phyloP scores from a whole-genome alignment of 1,140 invertebrate species.

The Polypedilum pembai region DNA sequence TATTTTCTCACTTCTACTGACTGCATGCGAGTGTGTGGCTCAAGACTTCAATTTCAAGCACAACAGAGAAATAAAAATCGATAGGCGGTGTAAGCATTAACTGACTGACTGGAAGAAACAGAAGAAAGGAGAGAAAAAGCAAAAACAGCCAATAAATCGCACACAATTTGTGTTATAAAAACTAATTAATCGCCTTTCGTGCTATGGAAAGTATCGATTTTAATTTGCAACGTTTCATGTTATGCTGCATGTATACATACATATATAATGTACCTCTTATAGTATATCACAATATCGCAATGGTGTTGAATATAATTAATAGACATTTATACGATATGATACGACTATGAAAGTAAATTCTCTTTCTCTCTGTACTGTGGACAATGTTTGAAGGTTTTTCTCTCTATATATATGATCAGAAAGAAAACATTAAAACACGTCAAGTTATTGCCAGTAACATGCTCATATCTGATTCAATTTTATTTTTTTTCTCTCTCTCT shows the following conservation, averaged over 20 bases:
- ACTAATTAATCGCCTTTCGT: conserved; percentile 27
- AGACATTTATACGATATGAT: conserved; percentile 6
- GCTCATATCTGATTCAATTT: conserved; percentile 6
- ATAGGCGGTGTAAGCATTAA: background rate
- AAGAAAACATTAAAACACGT: background rate
- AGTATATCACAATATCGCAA: conserved; percentile 12
- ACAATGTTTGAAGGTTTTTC: background rate
- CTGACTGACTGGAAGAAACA: background rate
- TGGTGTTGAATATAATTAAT: conserved; percentile 19
- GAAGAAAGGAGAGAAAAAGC: background rate
- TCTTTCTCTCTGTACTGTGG: background rate
- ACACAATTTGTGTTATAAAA: conserved; percentile 27
- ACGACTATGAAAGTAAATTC: background rate
- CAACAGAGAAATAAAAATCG: background rate
- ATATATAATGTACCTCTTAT: too few relatives aligned
- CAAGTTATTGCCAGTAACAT: conserved; percentile 8
- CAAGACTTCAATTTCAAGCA: conserved; percentile 3
- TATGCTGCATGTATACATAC: conserved; percentile 2
- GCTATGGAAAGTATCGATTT: conserved; percentile 26
- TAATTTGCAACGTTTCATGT: conserved; percentile 24
- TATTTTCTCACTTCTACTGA: conserved; percentile 25
- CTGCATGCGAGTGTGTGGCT: conserved; percentile 8
- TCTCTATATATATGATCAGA: background rate
- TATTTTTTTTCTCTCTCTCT: background rate
- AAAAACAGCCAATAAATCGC: conserved; percentile 25